Evolutionary conservation across 2,888 invertebrate species (phyloP), one percentile per base, ranked within the genome.

Genomic region (Rhamnusium bicolor): DNA sequence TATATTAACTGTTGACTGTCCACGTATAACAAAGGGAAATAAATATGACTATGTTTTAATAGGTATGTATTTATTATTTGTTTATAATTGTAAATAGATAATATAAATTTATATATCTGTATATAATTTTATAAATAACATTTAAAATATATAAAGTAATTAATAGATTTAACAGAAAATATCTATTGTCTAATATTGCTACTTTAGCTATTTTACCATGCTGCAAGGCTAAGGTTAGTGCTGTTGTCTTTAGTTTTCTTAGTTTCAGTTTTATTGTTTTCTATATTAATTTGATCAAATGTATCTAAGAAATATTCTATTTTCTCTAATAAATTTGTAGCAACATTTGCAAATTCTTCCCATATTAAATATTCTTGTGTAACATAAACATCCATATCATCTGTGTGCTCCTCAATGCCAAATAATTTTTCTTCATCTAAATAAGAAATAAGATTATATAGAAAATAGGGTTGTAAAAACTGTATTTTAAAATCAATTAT

Each of bases 321-420:
- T 80, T 91, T 91, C 84, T 94, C 94, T 75, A 95, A 85, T 72
- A 95, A 87, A 81, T 94, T 94, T 49, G 94, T 92, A 0, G 94
- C 94, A 0, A 94, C 94, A 16, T 91, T 90, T 1, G 93, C 93
- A 82, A 95, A 92, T 82, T 94, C 93, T 85, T 94, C 94, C 94
- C 94, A 94, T 10, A 92, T 83, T 49, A 88, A 81, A 78, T 88
- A 89, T 74, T 89, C 88, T 73, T 87, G 86, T 10, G 86, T 87
- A 1, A 86, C 79, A 71, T 85, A 86, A 10, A 88, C 79, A 73
- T 87, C 87, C 62, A 81, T 81, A 70, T 87, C 86, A 73, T 87
- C 86, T 24, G 81, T 80, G 2, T 84, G 88, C 75, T 89, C 89
- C 14, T 85, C 85, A 68, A 89, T 87, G 0, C 90, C 90, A 84